A percentile compares a stretch with the other conserved stretches of the same genome.
Conservation (phyloP, 2,113 vertebrate species). For the Corythornis madagascariensis region DNA sequence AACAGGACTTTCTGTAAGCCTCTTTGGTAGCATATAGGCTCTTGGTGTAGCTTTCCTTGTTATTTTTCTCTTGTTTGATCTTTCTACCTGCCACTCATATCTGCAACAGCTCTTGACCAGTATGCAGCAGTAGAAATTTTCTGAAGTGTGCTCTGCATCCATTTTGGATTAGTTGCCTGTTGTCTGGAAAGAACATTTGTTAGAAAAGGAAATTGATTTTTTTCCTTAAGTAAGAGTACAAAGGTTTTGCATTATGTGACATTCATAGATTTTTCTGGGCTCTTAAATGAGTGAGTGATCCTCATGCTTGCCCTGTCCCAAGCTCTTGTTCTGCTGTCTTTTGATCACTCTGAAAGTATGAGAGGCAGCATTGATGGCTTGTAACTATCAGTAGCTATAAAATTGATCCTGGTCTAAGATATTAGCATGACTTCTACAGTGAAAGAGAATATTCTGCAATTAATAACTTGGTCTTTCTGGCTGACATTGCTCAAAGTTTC, state of each 20-base stretch:
- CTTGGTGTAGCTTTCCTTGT: neutral
- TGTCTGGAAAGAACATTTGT: neutral
- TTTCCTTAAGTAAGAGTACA: neutral
- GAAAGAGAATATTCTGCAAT: neutral
- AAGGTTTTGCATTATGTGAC: neutral
- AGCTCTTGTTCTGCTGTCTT: neutral
- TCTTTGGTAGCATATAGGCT: neutral
- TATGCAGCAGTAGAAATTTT: neutral
- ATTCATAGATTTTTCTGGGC: neutral
- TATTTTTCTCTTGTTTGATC: neutral
- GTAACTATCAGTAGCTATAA: neutral
- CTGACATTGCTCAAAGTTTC: neutral
- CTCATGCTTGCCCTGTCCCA: neutral
- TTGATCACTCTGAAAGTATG: neutral
- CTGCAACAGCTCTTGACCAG: neutral
- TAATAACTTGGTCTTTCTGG: neutral
- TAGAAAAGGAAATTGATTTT: neutral
- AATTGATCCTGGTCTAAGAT: neutral
- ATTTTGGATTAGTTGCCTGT: neutral
- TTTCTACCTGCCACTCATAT: neutral
- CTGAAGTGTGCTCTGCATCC: neutral
- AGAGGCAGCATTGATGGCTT: neutral
- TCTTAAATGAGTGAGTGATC: neutral
- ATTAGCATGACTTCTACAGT: neutral
- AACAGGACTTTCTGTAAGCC: neutral